Evolutionary conservation across 2,113 vertebrate species (phyloP).

Genomic region (Lota lota): DNA sequence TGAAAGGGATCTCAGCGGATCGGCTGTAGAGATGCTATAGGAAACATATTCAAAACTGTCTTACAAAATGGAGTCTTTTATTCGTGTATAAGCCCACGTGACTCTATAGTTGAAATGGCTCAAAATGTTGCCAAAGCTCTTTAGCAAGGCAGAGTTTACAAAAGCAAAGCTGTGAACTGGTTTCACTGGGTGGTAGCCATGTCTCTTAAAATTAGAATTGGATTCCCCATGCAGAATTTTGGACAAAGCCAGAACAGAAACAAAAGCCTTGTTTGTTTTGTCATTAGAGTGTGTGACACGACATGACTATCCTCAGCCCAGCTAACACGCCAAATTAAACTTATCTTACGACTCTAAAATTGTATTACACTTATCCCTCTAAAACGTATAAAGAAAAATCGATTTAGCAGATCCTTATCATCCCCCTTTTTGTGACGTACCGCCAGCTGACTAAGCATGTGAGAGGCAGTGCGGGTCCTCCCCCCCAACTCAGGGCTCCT

Average conservation of each 20-base stretch:
- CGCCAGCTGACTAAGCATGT: constrained; percentile 50
- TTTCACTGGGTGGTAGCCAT: constrained; percentile 25
- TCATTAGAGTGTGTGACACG: constrained; percentile 11
- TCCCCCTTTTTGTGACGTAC: constrained; percentile 14
- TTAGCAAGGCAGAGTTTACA: constrained; percentile 20
- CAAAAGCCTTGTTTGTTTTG: constrained; percentile 15
- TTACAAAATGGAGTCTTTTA: constrained; percentile 29
- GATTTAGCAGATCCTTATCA: constrained; percentile 8
- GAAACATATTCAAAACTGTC: constrained; percentile 37
- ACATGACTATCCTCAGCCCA: constrained; percentile 29
- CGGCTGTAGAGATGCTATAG: constrained; percentile 9
- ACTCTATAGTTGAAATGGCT: constrained; percentile 28
- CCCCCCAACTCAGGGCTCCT: constrained; percentile 33
- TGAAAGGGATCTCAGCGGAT: constrained; percentile 24
- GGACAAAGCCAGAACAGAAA: constrained; percentile 17
- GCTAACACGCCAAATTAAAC: constrained; percentile 28
- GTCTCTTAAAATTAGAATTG: constrained; percentile 5
- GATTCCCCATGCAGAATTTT: constrained; percentile 20
- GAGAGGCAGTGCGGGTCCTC: constrained; percentile 36
- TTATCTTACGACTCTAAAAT: constrained; percentile 22
- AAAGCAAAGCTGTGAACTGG: constrained; percentile 24
- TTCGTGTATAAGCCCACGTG: constrained; percentile 26
- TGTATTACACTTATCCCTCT: constrained; percentile 21
- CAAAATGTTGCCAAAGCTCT: constrained; percentile 31
- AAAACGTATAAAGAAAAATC: background rate